phyloP scores from a whole-genome alignment of 1,140 invertebrate genomes.

The Harlomillsia oculata region DNA sequence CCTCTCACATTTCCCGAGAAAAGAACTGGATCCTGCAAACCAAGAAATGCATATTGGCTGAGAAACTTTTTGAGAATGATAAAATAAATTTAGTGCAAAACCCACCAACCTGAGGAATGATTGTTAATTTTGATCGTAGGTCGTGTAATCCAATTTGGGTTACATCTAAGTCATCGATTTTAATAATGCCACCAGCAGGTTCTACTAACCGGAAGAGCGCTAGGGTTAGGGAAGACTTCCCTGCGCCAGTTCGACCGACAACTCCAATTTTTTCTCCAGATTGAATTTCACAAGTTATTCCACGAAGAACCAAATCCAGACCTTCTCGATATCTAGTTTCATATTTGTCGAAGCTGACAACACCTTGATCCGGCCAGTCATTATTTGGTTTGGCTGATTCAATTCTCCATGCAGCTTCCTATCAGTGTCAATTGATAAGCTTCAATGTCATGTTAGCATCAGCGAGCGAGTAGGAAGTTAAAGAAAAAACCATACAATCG shows the following conservation, averaged over 20 bases:
- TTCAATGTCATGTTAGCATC: neutral
- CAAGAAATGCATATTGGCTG: neutral
- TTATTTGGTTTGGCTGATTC: constrained; percentile 38
- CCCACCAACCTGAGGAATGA: constrained; percentile 47
- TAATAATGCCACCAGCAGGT: constrained; percentile 36
- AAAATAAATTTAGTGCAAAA: neutral
- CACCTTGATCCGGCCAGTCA: constrained; percentile 38
- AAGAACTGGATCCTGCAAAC: constrained; percentile 64
- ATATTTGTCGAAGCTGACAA: constrained; percentile 42
- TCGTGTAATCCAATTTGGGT: constrained; percentile 36
- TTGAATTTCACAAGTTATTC: constrained; percentile 41
- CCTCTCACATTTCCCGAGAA: constrained; percentile 47
- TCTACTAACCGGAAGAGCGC: constrained; percentile 45
- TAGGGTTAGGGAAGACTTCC: constrained; percentile 17
- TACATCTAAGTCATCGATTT: constrained; percentile 42
- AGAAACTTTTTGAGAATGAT: neutral
- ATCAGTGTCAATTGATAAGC: too few species aligned
- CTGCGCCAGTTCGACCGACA: constrained; percentile 40
- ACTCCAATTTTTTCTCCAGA: constrained; percentile 41
- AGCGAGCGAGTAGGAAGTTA: neutral
- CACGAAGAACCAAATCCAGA: constrained; percentile 42
- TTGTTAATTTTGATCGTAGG: constrained; percentile 43
- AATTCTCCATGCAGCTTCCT: constrained; percentile 64
- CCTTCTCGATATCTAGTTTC: constrained; percentile 39
- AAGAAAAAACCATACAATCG: neutral